Conservation (phyloP, 2,113 vertebrate species). For the Pyxicephalus adspersus region DNA sequence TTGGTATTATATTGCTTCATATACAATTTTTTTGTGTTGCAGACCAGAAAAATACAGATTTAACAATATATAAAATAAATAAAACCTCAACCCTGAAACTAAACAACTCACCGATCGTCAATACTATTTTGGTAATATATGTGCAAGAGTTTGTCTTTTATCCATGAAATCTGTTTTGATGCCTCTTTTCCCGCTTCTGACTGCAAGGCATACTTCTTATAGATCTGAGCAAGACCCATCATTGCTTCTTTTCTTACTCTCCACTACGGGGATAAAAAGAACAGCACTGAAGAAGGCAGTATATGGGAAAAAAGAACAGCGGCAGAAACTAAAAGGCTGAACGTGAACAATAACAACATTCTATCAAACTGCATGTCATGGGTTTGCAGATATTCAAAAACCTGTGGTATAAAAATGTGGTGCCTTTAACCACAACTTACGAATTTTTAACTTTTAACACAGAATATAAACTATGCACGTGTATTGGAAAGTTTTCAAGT, state of each 20-base stretch:
- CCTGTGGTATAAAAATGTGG: too few species aligned
- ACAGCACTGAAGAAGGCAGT: background rate
- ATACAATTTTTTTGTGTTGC: background rate
- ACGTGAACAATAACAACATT: background rate
- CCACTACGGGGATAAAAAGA: constrained; percentile 80
- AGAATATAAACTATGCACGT: too few species aligned
- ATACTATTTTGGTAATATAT: constrained; percentile 99
- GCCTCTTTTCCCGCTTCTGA: constrained; percentile 95
- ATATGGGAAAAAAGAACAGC: background rate
- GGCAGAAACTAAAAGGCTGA: background rate
- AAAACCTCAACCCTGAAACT: background rate
- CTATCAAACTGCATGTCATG: too few species aligned
- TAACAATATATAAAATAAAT: background rate
- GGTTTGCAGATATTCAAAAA: too few species aligned
- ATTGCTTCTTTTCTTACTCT: constrained; percentile 97
- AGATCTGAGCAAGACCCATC: constrained; percentile 98
- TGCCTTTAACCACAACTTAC: too few species aligned
- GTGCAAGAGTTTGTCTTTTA: constrained; percentile 97
- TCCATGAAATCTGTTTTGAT: constrained; percentile 97
- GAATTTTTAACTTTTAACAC: too few species aligned
- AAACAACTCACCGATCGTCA: constrained; percentile 86
- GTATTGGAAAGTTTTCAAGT: too few species aligned
- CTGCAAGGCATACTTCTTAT: constrained; percentile 95
- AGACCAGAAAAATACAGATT: background rate
- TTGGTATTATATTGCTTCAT: too few species aligned